Percentiles rank a stretch among this genome's conserved stretches.
Conservation (phyloP, 2,888 invertebrate genomes). For the Helobdella robusta region DNA sequence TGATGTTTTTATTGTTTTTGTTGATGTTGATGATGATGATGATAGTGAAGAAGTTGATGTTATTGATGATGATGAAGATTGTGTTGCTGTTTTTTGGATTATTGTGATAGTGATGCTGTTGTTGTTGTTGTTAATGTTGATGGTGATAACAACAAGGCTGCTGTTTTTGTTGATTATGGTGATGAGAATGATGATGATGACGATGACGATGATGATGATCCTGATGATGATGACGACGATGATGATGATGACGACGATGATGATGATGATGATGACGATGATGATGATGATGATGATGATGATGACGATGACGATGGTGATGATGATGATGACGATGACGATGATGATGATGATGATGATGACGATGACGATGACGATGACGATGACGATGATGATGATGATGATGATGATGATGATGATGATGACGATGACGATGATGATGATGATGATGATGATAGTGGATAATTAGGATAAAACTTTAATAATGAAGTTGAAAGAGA, state of each 20-base stretch:
- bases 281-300: conserved; percentile 20
- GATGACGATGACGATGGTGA: conserved; percentile 14
- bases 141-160: neutral
- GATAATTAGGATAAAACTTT: too few species aligned
- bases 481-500: too few species aligned
- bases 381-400: conserved; percentile 8
- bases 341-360: conserved; percentile 18
- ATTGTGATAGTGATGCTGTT: neutral
- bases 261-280: conserved; percentile 17
- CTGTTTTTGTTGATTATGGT: neutral
- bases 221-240: neutral
- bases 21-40: conserved; percentile 8
- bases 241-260: conserved; percentile 1
- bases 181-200: neutral
- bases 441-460: neutral
- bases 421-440: conserved; percentile 6
- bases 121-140: too few species aligned
- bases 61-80: conserved; percentile 8
- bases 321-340: conserved; percentile 13
- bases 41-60: neutral
- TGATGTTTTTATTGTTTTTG: conserved; percentile 5
- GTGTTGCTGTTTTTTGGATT: neutral
- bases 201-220: conserved; percentile 1
- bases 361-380: conserved; percentile 9
- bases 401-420: conserved; percentile 11